A percentile compares a stretch with the other conserved stretches of the same genome.
Evolutionary conservation across 2,888 invertebrate species (phyloP).

Genomic region (Tromatobia lineatoria): DNA sequence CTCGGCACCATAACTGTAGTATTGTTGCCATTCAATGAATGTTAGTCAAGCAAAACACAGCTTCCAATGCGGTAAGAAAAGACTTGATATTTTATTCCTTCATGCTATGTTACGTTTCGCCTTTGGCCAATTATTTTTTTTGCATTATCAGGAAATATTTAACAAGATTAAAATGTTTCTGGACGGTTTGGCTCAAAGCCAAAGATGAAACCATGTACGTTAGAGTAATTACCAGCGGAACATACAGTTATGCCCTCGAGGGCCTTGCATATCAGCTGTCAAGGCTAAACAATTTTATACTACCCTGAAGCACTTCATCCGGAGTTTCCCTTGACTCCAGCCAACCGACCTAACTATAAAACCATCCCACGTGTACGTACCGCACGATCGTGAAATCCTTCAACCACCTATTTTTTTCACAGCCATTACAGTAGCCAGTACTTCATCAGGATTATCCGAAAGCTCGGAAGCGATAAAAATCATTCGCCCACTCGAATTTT

Average conservation of each 20-base stretch:
- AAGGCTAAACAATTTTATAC: conserved; percentile 29
- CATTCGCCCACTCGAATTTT: conserved; percentile 38
- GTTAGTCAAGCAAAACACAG: too few relatives aligned
- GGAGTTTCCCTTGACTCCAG: not conserved
- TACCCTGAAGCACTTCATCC: conserved; percentile 16
- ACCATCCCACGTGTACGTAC: not conserved
- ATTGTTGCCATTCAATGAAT: too few relatives aligned
- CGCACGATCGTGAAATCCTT: conserved; percentile 10
- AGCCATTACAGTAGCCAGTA: conserved; percentile 1
- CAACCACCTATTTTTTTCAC: conserved; percentile 4
- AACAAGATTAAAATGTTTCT: not conserved
- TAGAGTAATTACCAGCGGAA: not conserved
- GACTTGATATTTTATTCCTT: not conserved
- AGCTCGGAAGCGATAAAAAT: conserved; percentile 46
- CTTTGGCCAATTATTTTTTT: not conserved
- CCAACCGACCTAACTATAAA: not conserved
- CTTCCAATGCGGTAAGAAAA: too few relatives aligned
- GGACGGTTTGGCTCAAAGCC: not conserved
- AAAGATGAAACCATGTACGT: conserved; percentile 1
- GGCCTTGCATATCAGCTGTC: conserved; percentile 2
- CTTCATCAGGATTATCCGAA: conserved; percentile 56
- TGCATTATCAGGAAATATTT: not conserved
- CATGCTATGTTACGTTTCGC: not conserved
- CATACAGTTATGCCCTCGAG: not conserved
- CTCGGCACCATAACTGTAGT: too few relatives aligned